Evolutionary conservation across 1,140 invertebrate genomes (phyloP).

Genomic region (Drosophila ironensis): DNA sequence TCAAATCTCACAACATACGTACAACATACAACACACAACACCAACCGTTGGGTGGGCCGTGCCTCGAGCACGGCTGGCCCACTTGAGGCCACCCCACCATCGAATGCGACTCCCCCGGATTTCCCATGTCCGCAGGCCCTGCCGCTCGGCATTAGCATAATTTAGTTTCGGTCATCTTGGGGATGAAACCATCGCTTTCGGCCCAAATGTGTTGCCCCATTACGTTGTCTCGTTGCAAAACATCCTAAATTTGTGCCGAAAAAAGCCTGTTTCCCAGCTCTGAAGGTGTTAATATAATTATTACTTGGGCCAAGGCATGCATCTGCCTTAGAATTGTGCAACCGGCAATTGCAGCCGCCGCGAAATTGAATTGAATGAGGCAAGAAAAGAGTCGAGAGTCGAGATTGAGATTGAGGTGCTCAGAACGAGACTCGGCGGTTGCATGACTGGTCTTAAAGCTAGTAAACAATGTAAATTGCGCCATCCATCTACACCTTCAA

Average conservation of each 20-base stretch:
- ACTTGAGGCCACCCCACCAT: no score
- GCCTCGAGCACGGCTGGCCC: slow-evolving; percentile 1
- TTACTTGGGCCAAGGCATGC: no score
- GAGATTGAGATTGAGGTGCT: slow-evolving; percentile 6
- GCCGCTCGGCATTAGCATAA: no score
- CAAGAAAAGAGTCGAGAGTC: slow-evolving; percentile 22
- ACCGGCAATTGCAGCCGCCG: slow-evolving; percentile 30
- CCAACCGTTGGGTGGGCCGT: slow-evolving; percentile 17
- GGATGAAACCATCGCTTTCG: no score
- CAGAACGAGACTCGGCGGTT: slow-evolving; percentile 16
- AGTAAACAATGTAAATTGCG: slow-evolving; percentile 43
- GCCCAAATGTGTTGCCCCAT: no score
- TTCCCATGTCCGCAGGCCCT: no score
- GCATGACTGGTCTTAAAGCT: slow-evolving; percentile 27
- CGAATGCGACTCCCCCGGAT: no score
- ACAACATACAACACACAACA: no score
- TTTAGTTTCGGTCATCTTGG: no score
- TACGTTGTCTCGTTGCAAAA: no score
- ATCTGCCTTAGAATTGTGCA: slow-evolving; percentile 8
- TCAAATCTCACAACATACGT: slow-evolving; percentile 37
- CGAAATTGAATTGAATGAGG: slow-evolving; percentile 29
- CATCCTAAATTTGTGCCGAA: no score
- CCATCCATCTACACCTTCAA: slow-evolving; percentile 40
- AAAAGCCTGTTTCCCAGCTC: background rate
- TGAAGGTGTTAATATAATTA: slow-evolving; percentile 16